Base-by-base conservation (phyloP, 2,113 vertebrate genomes). In the Calidris pygmaea region DNA sequence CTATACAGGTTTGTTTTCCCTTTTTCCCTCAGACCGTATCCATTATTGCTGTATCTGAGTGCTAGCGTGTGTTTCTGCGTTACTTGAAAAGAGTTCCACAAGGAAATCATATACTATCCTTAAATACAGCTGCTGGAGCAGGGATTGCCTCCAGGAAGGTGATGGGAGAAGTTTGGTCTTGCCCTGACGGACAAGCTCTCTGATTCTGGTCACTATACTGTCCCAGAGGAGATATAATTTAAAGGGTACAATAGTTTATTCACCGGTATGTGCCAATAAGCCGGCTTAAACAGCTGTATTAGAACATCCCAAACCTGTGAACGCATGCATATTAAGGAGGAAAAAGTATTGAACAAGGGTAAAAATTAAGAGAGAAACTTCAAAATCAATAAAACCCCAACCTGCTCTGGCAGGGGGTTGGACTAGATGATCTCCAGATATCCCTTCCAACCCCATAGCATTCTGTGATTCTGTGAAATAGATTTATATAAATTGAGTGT, bases 51-150 rank as follows among this genome's bases (percentile, higher is more conserved):
- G 17, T 35, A 34, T 30, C 50, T 16, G n/a, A 59, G 26, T 47
- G 41, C 45, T 52, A 68, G 26, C 0, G 1, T 12, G 32, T 59
- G 35, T 74, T 81, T 2, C 0, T 48, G 23, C 1, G 1, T 29
- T 37, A 34, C 48, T 48, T 76, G 48, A 39, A 56, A 32, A 74
- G 16, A 58, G 21, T 45, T 15, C 9, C 4, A 17, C 70, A 67
- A 52, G 34, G 7, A 77, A 90, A 52, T 70, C 0, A 0, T 47
- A 4, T 58, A 67, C 62, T 47, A 0, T 37, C 11, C 53, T 53
- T 53, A 91, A 89, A 85, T 10, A 32, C 20, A 45, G 20, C 32
- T 1, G 3, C 39, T 87, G 81, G n/a, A 77, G 43, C 10, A 84
- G 55, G 22, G 52, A 60, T 7, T 30, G 12, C 47, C 30, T 53